Conservation (phyloP, 1,140 invertebrate genomes). For the Pogonomyrmex californicus region DNA sequence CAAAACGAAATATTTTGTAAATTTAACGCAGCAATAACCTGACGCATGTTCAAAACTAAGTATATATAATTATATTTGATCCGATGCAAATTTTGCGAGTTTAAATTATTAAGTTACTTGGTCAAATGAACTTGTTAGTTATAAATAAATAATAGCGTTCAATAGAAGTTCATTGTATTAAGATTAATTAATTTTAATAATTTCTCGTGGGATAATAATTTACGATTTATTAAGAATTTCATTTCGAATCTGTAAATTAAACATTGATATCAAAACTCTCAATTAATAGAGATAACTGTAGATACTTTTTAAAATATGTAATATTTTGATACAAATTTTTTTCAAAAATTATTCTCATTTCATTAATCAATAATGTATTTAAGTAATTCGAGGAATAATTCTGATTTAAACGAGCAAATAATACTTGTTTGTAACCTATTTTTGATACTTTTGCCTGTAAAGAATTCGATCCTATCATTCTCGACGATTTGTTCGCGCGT, state of each 20-base stretch:
- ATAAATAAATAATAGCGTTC: neutral
- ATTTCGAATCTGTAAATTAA: neutral
- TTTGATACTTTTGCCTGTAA: neutral
- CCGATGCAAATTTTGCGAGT: neutral
- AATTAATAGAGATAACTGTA: neutral
- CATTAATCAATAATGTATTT: neutral
- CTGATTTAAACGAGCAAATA: neutral
- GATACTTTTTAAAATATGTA: neutral
- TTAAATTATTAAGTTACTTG: neutral
- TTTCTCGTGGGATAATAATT: neutral
- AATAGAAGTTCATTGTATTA: neutral
- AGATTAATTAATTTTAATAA: constrained; percentile 3
- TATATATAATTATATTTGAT: constrained; percentile 5
- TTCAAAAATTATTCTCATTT: neutral
- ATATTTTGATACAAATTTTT: neutral
- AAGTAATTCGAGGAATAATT: neutral
- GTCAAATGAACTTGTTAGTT: neutral
- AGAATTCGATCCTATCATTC: neutral
- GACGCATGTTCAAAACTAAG: neutral
- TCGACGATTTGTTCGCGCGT: neutral
- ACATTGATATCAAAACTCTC: neutral
- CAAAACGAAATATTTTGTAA: neutral
- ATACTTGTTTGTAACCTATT: neutral
- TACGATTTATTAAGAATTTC: neutral
- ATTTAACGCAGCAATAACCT: neutral